A percentile compares a stretch with the other conserved stretches of the same genome.
phyloP scores from a whole-genome alignment of 2,888 invertebrate genomes.

The Drosophila testacea region DNA sequence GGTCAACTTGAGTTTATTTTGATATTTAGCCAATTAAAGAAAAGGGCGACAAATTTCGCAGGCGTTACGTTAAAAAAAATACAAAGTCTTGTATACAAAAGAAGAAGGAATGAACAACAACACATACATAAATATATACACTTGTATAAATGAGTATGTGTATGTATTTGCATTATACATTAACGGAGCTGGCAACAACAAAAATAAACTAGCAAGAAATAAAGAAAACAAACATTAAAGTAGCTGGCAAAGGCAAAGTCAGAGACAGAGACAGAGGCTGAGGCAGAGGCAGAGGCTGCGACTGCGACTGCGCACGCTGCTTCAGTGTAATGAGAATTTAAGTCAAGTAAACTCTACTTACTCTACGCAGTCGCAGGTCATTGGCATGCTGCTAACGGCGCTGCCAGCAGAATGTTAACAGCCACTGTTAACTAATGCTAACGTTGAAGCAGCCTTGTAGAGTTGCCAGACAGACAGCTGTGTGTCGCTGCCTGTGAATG shows the following conservation, averaged over 20 bases:
- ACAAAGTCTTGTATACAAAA: conserved; percentile 13
- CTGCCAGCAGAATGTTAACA: conserved; percentile 48
- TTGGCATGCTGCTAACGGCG: conserved; percentile 72
- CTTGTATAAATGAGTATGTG: neutral
- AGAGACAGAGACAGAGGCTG: neutral
- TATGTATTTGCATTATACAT: conserved; percentile 76
- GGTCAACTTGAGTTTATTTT: conserved; percentile 39
- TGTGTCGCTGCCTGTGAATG: conserved; percentile 34
- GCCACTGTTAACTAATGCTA: conserved; percentile 1
- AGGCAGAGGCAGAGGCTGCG: conserved; percentile 10
- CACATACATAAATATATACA: no score
- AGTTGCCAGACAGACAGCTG: conserved; percentile 40
- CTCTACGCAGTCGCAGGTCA: conserved; percentile 77
- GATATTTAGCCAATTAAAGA: conserved; percentile 56
- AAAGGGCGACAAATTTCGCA: conserved; percentile 59
- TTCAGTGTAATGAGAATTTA: conserved; percentile 72
- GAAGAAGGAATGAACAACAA: neutral
- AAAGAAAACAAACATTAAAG: conserved; percentile 78
- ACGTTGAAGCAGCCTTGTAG: conserved; percentile 41
- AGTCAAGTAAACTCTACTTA: conserved; percentile 74
- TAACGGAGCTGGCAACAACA: conserved; percentile 60
- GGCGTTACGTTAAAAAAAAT: conserved; percentile 43
- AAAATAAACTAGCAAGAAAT: conserved; percentile 57
- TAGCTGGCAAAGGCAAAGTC: conserved; percentile 33
- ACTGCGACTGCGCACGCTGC: conserved; percentile 26